Evolutionary conservation across 2,797 vertebrate species (phyloP).

Genomic region (Clarias pachynema): DNA sequence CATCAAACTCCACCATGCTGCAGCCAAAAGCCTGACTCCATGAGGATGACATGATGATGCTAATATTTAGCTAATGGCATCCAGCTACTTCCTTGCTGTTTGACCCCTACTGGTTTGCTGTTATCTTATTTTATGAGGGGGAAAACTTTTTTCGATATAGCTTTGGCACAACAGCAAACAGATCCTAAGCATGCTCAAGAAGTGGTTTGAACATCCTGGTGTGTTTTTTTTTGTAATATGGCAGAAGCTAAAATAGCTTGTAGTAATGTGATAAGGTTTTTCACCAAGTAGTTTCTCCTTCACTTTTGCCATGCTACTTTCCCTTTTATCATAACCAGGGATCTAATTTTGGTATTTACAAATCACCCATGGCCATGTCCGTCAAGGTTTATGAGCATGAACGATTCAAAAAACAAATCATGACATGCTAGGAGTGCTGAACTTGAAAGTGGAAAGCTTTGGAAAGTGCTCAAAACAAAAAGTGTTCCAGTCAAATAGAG

Average conservation of each 20-base stretch:
- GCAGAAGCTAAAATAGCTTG: not conserved
- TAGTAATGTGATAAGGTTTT: not conserved
- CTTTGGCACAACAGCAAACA: not conserved
- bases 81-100: not conserved
- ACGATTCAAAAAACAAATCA: too few relatives aligned
- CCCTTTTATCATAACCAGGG: too few relatives aligned
- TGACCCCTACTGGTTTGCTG: not conserved
- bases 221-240: not conserved
- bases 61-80: not conserved
- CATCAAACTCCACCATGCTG: not conserved
- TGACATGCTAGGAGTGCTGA: too few relatives aligned
- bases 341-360: too few relatives aligned
- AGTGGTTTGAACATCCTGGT: not conserved
- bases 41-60: not conserved
- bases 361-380: too few relatives aligned
- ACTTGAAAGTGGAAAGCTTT: too few relatives aligned
- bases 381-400: too few relatives aligned
- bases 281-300: not conserved
- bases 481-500: too few relatives aligned
- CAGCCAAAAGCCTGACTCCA: not conserved
- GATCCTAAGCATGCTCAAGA: not conserved
- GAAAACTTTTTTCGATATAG: not conserved
- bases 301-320: too few relatives aligned
- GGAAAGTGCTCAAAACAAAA: too few relatives aligned
- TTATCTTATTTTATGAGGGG: not conserved